Evolutionary conservation across 92 coral and sea anemone species (phyloP).

Genomic region (Isaurus tuberculatus): DNA sequence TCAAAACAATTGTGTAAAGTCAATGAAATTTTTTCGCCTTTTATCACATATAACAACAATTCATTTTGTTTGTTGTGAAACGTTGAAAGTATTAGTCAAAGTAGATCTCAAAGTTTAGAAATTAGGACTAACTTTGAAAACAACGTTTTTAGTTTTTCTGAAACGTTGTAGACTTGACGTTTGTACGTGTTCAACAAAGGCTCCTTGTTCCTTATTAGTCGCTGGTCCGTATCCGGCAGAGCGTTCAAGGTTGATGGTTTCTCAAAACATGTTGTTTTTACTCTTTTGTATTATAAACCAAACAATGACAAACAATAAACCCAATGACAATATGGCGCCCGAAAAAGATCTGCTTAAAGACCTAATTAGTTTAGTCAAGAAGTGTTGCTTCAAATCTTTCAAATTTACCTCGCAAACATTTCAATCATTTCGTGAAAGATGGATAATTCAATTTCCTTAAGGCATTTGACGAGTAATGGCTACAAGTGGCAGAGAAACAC

Average conservation of each 20-base stretch:
- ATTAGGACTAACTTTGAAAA: neutral
- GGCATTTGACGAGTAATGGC: neutral
- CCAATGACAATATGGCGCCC: conserved; percentile 43
- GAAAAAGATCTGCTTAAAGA: conserved; percentile 9
- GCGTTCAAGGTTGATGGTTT: conserved; percentile 25
- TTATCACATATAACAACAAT: neutral
- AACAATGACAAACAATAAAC: neutral
- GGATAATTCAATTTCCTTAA: neutral
- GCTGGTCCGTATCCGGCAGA: neutral
- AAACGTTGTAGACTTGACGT: neutral
- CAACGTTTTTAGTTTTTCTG: neutral
- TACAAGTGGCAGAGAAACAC: neutral
- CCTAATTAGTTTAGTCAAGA: conserved; percentile 41
- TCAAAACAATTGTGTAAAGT: neutral
- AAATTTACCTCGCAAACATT: neutral
- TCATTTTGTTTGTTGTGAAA: neutral
- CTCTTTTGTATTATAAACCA: neutral
- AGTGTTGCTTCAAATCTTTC: conserved; percentile 6
- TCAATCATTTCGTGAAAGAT: neutral
- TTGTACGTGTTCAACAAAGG: conserved; percentile 33
- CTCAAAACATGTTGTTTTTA: conserved; percentile 5
- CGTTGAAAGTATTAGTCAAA: neutral
- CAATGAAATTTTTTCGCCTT: neutral
- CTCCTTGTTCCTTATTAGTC: neutral
- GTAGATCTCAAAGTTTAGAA: neutral